These are phyloP conservation scores for Pristis pectinata DNA, from an alignment of 2,797 vertebrate species.

Conservation along the genomic window DNA sequence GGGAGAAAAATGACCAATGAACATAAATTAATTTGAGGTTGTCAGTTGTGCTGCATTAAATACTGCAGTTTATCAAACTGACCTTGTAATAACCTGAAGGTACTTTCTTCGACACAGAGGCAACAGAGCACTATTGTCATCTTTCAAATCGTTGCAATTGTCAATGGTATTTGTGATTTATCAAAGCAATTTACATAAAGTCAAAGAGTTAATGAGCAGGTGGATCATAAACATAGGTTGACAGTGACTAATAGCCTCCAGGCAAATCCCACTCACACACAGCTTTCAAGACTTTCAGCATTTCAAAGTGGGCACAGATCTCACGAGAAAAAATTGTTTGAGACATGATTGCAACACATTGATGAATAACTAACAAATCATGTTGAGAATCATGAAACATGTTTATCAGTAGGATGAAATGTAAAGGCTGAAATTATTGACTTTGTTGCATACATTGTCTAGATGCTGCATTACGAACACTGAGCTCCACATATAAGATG, in stretches of 20 bases:
- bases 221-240: slow-evolving; percentile 1
- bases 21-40: too few relatives aligned
- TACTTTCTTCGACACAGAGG: neutral
- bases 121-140: neutral
- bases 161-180: slow-evolving; percentile 25
- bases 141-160: neutral
- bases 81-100: neutral
- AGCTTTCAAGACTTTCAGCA: neutral
- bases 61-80: too few relatives aligned
- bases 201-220: slow-evolving; percentile 36
- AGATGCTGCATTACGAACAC: too few relatives aligned
- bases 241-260: neutral
- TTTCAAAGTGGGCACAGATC: neutral
- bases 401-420: neutral
- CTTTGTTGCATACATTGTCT: too few relatives aligned
- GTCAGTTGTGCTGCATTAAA: too few relatives aligned
- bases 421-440: neutral
- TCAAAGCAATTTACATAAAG: slow-evolving; percentile 30
- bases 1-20: too few relatives aligned
- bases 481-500: too few relatives aligned
- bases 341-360: neutral
- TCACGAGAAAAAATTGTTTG: neutral
- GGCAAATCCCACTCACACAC: neutral
- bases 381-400: too few relatives aligned
- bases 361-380: neutral